Evolutionary conservation across 2,888 invertebrate genomes (phyloP).

Genomic region (Tiliacea aurago): DNA sequence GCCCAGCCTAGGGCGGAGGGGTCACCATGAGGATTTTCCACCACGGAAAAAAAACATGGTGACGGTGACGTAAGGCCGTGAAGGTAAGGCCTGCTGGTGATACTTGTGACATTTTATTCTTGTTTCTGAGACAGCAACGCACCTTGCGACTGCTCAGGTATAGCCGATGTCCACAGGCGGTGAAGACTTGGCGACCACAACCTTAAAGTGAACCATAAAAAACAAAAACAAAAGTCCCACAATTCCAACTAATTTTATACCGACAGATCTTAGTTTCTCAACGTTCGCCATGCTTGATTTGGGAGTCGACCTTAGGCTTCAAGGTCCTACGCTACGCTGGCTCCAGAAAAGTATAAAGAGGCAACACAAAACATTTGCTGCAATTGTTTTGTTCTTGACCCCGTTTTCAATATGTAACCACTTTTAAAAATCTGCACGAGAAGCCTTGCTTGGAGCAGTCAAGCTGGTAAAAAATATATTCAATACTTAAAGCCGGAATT

Average conservation of each 20-base stretch:
- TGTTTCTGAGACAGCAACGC: neutral
- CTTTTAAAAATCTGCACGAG: slow-evolving; percentile 30
- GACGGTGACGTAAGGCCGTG: too few species aligned
- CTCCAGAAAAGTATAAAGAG: slow-evolving; percentile 27
- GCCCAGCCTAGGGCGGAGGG: too few species aligned
- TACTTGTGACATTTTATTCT: neutral
- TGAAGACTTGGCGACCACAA: neutral
- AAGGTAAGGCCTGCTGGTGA: neutral
- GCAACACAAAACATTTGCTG: slow-evolving; percentile 23
- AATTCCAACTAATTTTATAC: slow-evolving; percentile 19
- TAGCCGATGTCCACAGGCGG: neutral
- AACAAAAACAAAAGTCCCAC: neutral
- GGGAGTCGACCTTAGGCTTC: slow-evolving; percentile 36
- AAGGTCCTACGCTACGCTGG: slow-evolving; percentile 28
- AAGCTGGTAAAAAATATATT: neutral
- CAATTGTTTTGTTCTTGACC: slow-evolving; percentile 46
- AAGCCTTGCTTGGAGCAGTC: neutral
- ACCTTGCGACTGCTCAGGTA: neutral
- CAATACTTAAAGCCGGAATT: neutral
- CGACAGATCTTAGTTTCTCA: slow-evolving; percentile 13
- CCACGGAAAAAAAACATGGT: too few species aligned
- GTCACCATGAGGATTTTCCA: too few species aligned
- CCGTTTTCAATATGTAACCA: slow-evolving; percentile 15
- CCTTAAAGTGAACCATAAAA: neutral
- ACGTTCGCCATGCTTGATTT: slow-evolving; percentile 33